phyloP scores from a whole-genome alignment of 2,113 vertebrate genomes.

The Pimephales promelas region DNA sequence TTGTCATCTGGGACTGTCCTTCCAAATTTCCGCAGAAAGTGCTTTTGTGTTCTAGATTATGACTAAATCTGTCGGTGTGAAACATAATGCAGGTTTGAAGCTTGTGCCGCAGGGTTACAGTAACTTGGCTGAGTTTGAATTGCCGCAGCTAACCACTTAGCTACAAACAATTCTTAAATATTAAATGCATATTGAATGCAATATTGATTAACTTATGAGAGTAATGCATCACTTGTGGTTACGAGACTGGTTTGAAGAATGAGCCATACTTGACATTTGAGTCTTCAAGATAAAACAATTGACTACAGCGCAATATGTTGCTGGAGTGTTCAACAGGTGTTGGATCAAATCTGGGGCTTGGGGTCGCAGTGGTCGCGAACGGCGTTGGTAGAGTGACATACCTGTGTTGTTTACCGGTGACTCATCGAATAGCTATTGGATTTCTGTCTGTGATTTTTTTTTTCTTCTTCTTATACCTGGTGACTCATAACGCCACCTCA shows the following conservation, averaged over 20 bases:
- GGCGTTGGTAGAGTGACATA: background rate
- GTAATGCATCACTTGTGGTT: background rate
- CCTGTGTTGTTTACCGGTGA: conserved; percentile 56
- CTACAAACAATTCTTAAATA: background rate
- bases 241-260: conserved; percentile 30
- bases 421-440: conserved; percentile 57
- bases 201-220: background rate
- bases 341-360: conserved; percentile 1
- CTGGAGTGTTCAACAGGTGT: conserved; percentile 47
- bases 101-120: background rate
- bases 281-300: background rate
- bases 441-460: conserved; percentile 43
- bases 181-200: background rate
- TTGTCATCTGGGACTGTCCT: conserved; percentile 14
- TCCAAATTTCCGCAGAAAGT: conserved; percentile 23
- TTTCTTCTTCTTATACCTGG: background rate
- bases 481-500: conserved; percentile 43
- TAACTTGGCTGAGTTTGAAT: conserved; percentile 16
- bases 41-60: background rate
- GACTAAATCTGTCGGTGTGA: conserved; percentile 28
- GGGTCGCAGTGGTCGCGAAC: conserved; percentile 21
- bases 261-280: conserved; percentile 21
- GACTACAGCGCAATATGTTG: conserved; percentile 23
- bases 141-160: background rate
- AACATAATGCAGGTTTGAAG: background rate